Base-by-base conservation (phyloP, 2,888 invertebrate species). In the Deilephila porcellus region DNA sequence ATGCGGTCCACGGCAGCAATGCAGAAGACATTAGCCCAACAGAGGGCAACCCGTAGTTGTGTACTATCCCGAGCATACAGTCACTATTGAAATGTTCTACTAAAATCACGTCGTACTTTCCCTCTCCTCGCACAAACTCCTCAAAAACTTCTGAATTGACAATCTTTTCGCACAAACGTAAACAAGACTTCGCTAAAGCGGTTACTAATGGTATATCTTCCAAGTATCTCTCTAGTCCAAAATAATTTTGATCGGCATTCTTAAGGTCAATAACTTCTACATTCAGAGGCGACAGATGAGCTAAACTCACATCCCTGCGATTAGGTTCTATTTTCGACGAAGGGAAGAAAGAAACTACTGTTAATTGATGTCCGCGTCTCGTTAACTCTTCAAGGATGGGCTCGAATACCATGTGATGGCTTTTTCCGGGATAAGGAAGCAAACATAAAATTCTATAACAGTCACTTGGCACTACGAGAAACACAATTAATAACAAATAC, bases 31-130 rank as follows among this genome's bases (percentile, higher is more conserved):
- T 90, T 32, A 95, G 56, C 0, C 87, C 86, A 2, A 95, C 81
- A 17, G 90, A 90, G 0, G 95, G 95, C 3, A 87, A 76, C 11
- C 88, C 86, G 5, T 94, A 92, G 64, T 86, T 90, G 77, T 94
- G 85, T 2, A 90, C 87, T 60, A 95, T 80, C 0, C 91, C 92
- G 11, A 95, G 79, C 82, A 93, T 92, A 60, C 95, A 94, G 75
- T 95, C 93, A 29, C 91, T 91, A 76, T 93, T 94, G 79, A 95
- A 95, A 71, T 87, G 88, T 75, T 95, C 95, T 4, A 89, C 88
- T 25, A 95, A 76, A 17, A 95, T 85, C 1, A 95, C 74, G 77
- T 95, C 95, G 74, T 93, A 95, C n/a, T 88, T 82, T 4, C 84
- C 88, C 71, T 86, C 75, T 0, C 80, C 85, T 19, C 85, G 80